Percentiles rank a stretch among this genome's conserved stretches.
Evolutionary conservation across 2,888 invertebrate species (phyloP).

Genomic region (Liposcelis brunnea): DNA sequence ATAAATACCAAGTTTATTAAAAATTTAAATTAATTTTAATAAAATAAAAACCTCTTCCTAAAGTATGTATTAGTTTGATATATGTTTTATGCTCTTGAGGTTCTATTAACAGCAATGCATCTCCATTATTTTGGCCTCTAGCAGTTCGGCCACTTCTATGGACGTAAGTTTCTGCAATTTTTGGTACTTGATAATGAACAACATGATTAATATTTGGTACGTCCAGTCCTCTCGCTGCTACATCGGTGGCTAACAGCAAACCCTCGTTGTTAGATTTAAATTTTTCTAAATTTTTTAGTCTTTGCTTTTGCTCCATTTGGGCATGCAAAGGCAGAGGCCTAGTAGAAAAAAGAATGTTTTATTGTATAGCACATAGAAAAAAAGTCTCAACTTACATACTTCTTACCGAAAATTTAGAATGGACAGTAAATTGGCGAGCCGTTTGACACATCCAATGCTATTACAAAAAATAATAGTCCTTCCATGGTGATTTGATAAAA

Average conservation of each 20-base stretch:
- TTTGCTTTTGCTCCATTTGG: slow-evolving; percentile 83
- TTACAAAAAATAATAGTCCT: slow-evolving; percentile 87
- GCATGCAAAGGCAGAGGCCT: slow-evolving; percentile 65
- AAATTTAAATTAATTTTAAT: slow-evolving; percentile 2
- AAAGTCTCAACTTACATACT: slow-evolving; percentile 1
- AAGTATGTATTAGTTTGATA: slow-evolving; percentile 59
- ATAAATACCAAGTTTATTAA: not conserved
- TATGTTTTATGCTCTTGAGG: slow-evolving; percentile 69
- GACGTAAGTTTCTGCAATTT: slow-evolving; percentile 89
- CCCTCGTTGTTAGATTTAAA: slow-evolving; percentile 54
- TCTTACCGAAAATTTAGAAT: slow-evolving; percentile 47
- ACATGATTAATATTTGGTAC: slow-evolving; percentile 89
- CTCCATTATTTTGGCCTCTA: slow-evolving; percentile 69
- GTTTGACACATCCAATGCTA: slow-evolving; percentile 82
- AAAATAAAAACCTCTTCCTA: slow-evolving; percentile 52
- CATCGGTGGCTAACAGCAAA: slow-evolving; percentile 76
- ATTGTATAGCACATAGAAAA: slow-evolving; percentile 38
- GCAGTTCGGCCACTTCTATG: slow-evolving; percentile 96
- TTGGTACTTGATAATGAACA: slow-evolving; percentile 90
- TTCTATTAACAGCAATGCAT: slow-evolving; percentile 82
- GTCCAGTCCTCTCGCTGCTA: slow-evolving; percentile 92
- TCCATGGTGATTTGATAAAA: slow-evolving; percentile 67
- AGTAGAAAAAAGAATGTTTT: slow-evolving; percentile 35
- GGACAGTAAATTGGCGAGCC: slow-evolving; percentile 35
- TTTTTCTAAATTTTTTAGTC: slow-evolving; percentile 84